Conservation (phyloP, 2,113 vertebrate genomes). For the Tachysurus vachellii region DNA sequence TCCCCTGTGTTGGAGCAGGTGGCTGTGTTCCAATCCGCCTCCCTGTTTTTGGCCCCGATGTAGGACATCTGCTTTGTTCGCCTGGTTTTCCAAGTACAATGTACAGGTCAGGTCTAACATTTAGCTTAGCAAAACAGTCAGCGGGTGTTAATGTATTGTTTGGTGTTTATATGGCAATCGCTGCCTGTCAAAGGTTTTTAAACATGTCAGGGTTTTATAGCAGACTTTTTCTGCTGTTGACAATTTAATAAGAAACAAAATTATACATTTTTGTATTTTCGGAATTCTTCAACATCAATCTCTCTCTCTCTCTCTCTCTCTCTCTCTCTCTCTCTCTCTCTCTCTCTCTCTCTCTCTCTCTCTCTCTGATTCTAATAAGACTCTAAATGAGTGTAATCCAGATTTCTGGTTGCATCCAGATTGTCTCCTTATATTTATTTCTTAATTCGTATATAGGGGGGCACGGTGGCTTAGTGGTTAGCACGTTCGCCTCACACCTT, state of each 20-base stretch:
- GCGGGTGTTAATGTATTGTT: neutral
- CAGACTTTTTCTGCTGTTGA: neutral
- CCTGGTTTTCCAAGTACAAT: conserved; percentile 26
- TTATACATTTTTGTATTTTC: neutral
- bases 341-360: too few relatives aligned
- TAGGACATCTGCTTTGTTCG: conserved; percentile 44
- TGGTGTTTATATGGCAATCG: neutral
- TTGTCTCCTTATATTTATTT: neutral
- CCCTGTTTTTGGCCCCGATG: conserved; percentile 47
- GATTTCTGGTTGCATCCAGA: neutral
- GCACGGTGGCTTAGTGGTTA: too few relatives aligned
- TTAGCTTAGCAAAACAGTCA: conserved; percentile 9
- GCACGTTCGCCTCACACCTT: too few relatives aligned
- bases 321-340: too few relatives aligned
- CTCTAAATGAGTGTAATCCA: neutral
- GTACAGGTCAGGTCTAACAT: conserved; percentile 22
- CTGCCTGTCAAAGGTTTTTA: neutral
- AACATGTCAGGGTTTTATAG: neutral
- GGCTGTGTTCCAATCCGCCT: conserved; percentile 50
- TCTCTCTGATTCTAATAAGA: neutral
- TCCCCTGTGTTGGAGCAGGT: conserved; percentile 52
- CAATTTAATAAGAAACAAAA: neutral
- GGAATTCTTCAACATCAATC: neutral
- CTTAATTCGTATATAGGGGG: neutral
- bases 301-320: too few relatives aligned